Evolutionary conservation across 2,888 invertebrate genomes (phyloP), one percentile per base, ranked within the genome.

Genomic region (Dioctria linearis): DNA sequence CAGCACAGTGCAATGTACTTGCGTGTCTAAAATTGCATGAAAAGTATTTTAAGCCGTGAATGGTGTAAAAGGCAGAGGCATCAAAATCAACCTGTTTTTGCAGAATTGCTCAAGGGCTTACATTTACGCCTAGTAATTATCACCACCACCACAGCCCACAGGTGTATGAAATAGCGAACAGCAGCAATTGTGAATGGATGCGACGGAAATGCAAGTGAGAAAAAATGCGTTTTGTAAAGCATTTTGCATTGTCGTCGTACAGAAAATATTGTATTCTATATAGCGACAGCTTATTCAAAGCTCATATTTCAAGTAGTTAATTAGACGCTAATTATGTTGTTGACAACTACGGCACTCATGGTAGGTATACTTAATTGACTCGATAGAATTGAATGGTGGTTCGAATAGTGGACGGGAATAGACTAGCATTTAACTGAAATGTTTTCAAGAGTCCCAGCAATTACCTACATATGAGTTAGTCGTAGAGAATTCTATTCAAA

Each of bases 241-340:
- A 40, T 63, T 63, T 40, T 63, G 11, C 40, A 63, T 63, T 63
- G 63, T 63, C 37, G 37, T 63, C 37, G 3, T 1, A 5, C 37
- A 9, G 37, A 37, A 8, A 11, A 63, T 37, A 40, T 39, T 39
- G 39, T 40, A 37, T 37, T 63, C 40, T 63, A 63, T 25, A 25
- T 63, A 37, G 63, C 63, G 39, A 5, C 13, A 5, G 8, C 25
- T 39, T 63, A 11, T 40, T 39, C 39, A 63, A 5, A 25, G 8
- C 63, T 39, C 63, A 63, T 8, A 37, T 63, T 63, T 63, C 63
- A 63, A 63, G 63, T 63, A 63, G 63, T 63, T 63, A 63, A 63
- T 63, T 63, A 63, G 63, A 37, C 63, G 63, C 39, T 63, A 63
- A 63, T 63, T 63, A 63, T 63, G 63, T 8, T 39, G 63, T 37